phyloP scores from a whole-genome alignment of 2,797 vertebrate genomes.

The Picus viridis region DNA sequence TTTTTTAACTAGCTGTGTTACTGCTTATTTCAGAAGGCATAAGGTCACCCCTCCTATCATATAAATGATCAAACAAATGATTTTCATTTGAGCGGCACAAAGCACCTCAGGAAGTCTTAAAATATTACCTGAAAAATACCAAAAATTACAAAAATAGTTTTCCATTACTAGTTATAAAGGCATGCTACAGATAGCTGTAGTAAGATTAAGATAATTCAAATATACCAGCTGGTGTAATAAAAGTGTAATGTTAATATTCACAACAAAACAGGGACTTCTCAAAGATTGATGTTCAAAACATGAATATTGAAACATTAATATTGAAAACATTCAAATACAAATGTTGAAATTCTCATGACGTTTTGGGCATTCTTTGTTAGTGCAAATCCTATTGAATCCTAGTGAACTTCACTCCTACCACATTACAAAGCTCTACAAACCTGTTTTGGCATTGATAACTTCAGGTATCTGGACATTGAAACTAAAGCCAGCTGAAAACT shows the following conservation, averaged over 20 bases:
- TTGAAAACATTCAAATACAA: background rate
- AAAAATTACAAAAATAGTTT: conserved; percentile 36
- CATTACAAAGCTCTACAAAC: background rate
- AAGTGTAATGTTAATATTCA: background rate
- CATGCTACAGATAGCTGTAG: conserved; percentile 54
- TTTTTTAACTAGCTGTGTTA: conserved; percentile 56
- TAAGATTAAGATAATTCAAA: conserved; percentile 19
- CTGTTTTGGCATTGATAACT: background rate
- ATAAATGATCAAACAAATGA: conserved; percentile 58
- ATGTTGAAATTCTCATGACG: background rate
- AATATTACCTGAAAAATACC: conserved; percentile 8
- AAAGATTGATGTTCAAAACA: background rate
- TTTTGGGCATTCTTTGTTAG: background rate
- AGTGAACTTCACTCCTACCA: background rate
- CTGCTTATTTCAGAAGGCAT: conserved; percentile 54
- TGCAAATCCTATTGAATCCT: background rate
- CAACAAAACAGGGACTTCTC: background rate
- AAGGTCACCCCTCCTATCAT: conserved; percentile 34
- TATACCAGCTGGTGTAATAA: background rate
- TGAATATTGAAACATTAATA: too few relatives aligned
- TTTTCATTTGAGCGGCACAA: conserved; percentile 39
- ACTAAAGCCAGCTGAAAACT: background rate
- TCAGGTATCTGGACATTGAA: background rate
- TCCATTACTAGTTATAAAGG: conserved; percentile 46
- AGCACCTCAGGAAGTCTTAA: background rate